Conservation (phyloP, 2,888 invertebrate species). For the Drosophila basisetae region DNA sequence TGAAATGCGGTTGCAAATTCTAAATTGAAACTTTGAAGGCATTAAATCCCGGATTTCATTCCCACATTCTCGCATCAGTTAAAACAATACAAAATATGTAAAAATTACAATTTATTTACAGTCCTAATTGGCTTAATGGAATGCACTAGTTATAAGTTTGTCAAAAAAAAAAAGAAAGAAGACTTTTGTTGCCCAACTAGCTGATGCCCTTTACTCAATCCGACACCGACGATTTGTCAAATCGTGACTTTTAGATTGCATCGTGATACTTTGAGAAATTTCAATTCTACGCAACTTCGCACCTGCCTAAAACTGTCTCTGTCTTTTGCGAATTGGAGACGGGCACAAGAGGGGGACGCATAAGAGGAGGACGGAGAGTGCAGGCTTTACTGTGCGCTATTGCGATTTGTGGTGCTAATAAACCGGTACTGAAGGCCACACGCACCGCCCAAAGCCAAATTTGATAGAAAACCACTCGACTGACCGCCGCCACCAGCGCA, state of each 20-base stretch:
- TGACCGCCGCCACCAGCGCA: constrained; percentile 31
- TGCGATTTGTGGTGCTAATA: constrained; percentile 50
- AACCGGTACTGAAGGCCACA: constrained; percentile 17
- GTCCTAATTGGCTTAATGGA: background rate
- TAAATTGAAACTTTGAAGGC: constrained; percentile 38
- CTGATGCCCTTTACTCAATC: background rate
- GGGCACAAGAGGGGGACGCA: background rate
- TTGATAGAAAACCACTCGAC: constrained; percentile 44
- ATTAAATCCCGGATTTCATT: constrained; percentile 15
- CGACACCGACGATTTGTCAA: background rate
- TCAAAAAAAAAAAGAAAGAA: background rate
- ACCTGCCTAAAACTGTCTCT: background rate
- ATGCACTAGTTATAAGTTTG: background rate
- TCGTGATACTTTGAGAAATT: background rate
- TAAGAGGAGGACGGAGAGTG: background rate
- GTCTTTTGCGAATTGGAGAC: background rate
- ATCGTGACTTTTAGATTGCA: background rate
- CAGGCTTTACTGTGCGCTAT: constrained; percentile 9
- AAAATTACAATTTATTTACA: constrained; percentile 20
- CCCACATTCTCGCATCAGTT: background rate
- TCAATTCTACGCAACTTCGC: background rate
- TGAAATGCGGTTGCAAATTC: constrained; percentile 65
- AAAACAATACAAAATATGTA: constrained; percentile 16
- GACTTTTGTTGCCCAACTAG: background rate
- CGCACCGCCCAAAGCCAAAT: constrained; percentile 21